Evolutionary conservation across 1,140 invertebrate genomes (phyloP).

Genomic region (Drosophila eugracilis): DNA sequence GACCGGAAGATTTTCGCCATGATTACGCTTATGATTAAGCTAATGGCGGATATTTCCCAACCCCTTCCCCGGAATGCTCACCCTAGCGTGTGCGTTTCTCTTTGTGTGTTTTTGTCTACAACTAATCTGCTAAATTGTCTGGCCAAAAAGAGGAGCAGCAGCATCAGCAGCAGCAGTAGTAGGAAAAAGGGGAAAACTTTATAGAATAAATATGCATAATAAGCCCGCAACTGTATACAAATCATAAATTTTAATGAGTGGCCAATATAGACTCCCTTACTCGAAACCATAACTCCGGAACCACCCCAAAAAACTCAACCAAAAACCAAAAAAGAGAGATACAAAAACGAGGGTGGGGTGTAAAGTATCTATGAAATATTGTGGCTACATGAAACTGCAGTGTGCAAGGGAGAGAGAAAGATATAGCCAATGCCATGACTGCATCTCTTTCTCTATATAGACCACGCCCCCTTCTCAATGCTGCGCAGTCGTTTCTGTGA

Average conservation of each 20-base stretch:
- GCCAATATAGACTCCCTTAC: conserved; percentile 32
- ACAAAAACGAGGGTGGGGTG: conserved; percentile 9
- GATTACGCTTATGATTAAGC: conserved; percentile 80
- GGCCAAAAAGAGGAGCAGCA: conserved; percentile 43
- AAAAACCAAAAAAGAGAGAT: neutral
- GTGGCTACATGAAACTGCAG: conserved; percentile 54
- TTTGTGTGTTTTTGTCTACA: conserved; percentile 59
- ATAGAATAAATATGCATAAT: conserved; percentile 64
- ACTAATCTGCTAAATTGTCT: conserved; percentile 81
- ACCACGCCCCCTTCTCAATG: conserved; percentile 60
- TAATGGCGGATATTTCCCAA: conserved; percentile 78
- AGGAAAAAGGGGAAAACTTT: conserved; percentile 16
- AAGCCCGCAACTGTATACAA: conserved; percentile 72
- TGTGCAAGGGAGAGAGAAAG: conserved; percentile 57
- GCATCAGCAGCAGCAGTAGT: no score
- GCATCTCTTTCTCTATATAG: conserved; percentile 37
- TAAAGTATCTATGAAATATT: conserved; percentile 25
- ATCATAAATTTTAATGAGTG: conserved; percentile 83
- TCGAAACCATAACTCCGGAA: conserved; percentile 20
- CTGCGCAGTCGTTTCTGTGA: conserved; percentile 57
- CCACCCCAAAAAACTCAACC: conserved; percentile 19
- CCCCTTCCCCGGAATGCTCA: conserved; percentile 47
- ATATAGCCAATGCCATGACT: conserved; percentile 52
- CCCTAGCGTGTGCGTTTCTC: no score
- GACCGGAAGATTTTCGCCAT: conserved; percentile 76